Evolutionary conservation across 2,888 invertebrate species (phyloP).

Genomic region (Ernsta delagoae): DNA sequence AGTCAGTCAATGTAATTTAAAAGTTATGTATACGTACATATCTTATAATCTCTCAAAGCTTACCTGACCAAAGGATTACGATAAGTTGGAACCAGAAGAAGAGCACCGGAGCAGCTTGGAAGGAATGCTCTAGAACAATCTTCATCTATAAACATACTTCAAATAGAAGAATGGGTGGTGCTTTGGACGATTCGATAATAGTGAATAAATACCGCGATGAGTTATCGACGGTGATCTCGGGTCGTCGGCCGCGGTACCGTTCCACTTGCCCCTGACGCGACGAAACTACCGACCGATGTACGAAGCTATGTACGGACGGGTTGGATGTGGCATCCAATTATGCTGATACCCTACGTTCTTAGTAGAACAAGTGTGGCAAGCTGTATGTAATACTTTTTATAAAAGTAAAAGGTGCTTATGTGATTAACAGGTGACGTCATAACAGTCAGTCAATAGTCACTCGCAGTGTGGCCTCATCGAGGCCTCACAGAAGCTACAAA

Average conservation of each 20-base stretch:
- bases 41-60: too few relatives aligned
- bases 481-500: too few relatives aligned
- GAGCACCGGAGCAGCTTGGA: not conserved
- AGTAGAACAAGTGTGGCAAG: too few relatives aligned
- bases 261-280: constrained; percentile 80
- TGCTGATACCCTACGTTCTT: not conserved
- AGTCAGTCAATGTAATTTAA: too few relatives aligned
- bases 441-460: too few relatives aligned
- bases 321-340: not conserved
- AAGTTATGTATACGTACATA: too few relatives aligned
- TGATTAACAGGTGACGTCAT: too few relatives aligned
- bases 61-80: too few relatives aligned
- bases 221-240: constrained; percentile 79
- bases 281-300: constrained; percentile 62
- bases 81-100: not conserved
- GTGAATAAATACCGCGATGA: constrained; percentile 82
- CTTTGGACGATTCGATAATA: constrained; percentile 69
- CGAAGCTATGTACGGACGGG: constrained; percentile 31
- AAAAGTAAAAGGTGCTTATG: too few relatives aligned
- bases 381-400: too few relatives aligned
- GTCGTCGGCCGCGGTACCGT: constrained; percentile 83
- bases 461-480: too few relatives aligned
- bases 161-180: constrained; percentile 43
- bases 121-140: not conserved
- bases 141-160: not conserved